These are phyloP conservation scores for Pemphigus obesinymphae DNA, from an alignment of 1,140 invertebrate species.

Conservation along the genomic window DNA sequence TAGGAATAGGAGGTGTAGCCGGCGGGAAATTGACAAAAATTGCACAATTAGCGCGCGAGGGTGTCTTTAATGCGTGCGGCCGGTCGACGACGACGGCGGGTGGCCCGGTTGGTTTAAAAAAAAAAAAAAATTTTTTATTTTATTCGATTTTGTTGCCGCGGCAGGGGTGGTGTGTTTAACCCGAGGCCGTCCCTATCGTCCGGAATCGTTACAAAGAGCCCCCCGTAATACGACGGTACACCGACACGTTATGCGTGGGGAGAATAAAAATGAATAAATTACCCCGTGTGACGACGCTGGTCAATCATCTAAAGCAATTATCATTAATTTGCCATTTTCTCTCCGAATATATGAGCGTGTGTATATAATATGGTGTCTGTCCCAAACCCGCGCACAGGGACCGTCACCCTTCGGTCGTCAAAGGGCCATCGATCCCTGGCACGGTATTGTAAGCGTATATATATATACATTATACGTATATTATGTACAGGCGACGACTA, in stretches of 20 bases:
- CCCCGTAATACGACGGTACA: background rate
- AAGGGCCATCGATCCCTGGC: background rate
- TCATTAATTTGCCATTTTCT: slow-evolving; percentile 39
- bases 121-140: slow-evolving; percentile 24
- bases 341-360: no score
- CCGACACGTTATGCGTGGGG: background rate
- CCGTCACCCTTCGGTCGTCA: background rate
- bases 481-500: background rate
- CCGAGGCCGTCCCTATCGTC: slow-evolving; percentile 9
- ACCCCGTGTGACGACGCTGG: slow-evolving; percentile 1
- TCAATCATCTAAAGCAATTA: slow-evolving; percentile 41
- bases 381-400: background rate
- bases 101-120: background rate
- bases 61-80: slow-evolving; percentile 11
- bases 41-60: slow-evolving; percentile 38
- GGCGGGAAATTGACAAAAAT: slow-evolving; percentile 31
- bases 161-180: slow-evolving; percentile 10
- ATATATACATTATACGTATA: no score
- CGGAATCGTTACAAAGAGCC: slow-evolving; percentile 15
- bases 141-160: background rate
- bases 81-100: background rate
- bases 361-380: background rate
- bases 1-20: background rate
- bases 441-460: background rate
- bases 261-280: slow-evolving; percentile 30